Conservation (phyloP, 1,140 invertebrate genomes). For the Drosophila albomicans region DNA sequence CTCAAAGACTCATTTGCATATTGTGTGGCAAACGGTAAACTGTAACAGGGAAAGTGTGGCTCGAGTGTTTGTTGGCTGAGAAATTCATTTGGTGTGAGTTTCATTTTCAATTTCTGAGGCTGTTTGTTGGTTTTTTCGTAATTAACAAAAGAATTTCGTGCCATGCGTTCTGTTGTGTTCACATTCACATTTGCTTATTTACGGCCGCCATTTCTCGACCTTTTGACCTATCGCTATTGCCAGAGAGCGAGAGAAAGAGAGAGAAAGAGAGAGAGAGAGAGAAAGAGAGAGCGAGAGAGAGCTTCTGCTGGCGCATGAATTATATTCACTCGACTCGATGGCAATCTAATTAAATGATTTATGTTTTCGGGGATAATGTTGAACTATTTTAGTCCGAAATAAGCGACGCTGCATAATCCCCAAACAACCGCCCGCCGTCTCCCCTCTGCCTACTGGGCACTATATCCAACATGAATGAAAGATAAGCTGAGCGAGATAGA, state of each 20-base stretch:
- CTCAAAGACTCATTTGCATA: slow-evolving; percentile 75
- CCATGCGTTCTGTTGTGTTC: slow-evolving; percentile 16
- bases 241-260: neutral
- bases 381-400: slow-evolving; percentile 56
- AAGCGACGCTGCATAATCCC: slow-evolving; percentile 58
- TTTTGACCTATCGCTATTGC: slow-evolving; percentile 53
- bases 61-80: neutral
- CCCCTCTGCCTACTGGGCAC: neutral
- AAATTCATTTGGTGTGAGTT: slow-evolving; percentile 18
- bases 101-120: slow-evolving; percentile 47
- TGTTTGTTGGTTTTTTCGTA: slow-evolving; percentile 61
- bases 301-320: slow-evolving; percentile 39
- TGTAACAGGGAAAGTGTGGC: slow-evolving; percentile 67
- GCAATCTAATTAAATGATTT: slow-evolving; percentile 73
- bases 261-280: too few species aligned
- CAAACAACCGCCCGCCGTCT: neutral
- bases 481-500: slow-evolving; percentile 32
- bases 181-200: slow-evolving; percentile 44
- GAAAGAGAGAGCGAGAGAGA: neutral
- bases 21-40: slow-evolving; percentile 50
- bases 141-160: slow-evolving; percentile 66
- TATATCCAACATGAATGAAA: neutral
- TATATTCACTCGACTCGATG: slow-evolving; percentile 48
- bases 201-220: slow-evolving; percentile 49
- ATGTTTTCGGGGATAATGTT: slow-evolving; percentile 59